Base-by-base conservation (phyloP, 2,888 invertebrate genomes). In the Stegophylla sp. region DNA sequence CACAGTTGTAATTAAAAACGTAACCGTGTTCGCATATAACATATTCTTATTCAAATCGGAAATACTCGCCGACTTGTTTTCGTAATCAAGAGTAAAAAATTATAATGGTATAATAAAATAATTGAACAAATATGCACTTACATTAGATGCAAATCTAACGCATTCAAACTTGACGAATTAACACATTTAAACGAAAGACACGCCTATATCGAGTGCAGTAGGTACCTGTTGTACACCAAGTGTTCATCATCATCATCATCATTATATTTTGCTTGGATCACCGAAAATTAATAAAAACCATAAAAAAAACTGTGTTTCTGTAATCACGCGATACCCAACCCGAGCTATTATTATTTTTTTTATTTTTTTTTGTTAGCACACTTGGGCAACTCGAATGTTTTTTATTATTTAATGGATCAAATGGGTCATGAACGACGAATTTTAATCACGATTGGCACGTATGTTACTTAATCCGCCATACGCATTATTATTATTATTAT, bases 391-490 rank as follows among this genome's bases (percentile, higher is more conserved):
- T 34, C 7, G 51, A 75, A 75, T 41, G 64, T 66, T 26, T 66
- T 26, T 66, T 76, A 69, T 59, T 67, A 77, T 79, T 79, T 79
- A 79, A 79, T 71, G 71, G 71, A 79, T 71, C 79, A 79, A 71
- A 79, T 79, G 79, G 79, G 79, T 79, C 79, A 79, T 79, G 79
- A 79, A 79, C 79, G 61, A 61, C 71, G 79, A 71, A 79, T 79
- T 79, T 79, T 61, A 69, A 79, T 79, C 79, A 79, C 79, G 79
- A 71, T 61, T 71, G 69, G 69, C 69, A 26, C 79, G 79, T 71
- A 63, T 71, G 61, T 79, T 79, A 71, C 79, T 79, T 71, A 79
- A 79, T 69, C 77, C 77, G 67, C 51, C 77, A 45, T 28, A 67
- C 56, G 15, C 20, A 45, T 26, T 23, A 34, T 43, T 34, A 43